These are phyloP conservation scores for Sphaerophoria taeniata DNA, from an alignment of 2,888 invertebrate species.

Conservation along the genomic window DNA sequence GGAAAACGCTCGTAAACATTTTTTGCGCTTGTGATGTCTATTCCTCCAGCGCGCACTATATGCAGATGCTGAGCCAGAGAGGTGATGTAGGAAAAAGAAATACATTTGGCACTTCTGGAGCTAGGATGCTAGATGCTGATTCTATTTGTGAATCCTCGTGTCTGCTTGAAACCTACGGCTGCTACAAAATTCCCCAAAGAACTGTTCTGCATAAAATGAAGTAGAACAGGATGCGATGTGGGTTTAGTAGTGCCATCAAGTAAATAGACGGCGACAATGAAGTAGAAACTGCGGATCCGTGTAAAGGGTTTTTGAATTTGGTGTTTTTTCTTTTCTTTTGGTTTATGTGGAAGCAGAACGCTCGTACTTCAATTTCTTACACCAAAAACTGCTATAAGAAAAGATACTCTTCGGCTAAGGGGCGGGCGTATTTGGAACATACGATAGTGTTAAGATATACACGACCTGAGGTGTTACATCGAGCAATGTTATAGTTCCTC, in stretches of 20 bases:
- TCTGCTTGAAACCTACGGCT: not conserved
- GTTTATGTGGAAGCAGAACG: not conserved
- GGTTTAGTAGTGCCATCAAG: slow-evolving; percentile 74
- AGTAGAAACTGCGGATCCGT: slow-evolving; percentile 71
- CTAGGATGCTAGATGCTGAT: not conserved
- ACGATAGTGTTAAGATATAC: slow-evolving; percentile 57
- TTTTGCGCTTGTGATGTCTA: slow-evolving; percentile 24
- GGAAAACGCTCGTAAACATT: slow-evolving; percentile 20
- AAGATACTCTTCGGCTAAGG: slow-evolving; percentile 5
- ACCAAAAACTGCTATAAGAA: slow-evolving; percentile 1
- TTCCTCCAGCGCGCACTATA: not conserved
- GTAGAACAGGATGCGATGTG: slow-evolving; percentile 72
- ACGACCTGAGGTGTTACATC: slow-evolving; percentile 49
- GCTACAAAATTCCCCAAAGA: slow-evolving; percentile 62
- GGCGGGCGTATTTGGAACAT: slow-evolving; percentile 50
- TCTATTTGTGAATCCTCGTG: not conserved
- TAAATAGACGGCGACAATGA: slow-evolving; percentile 74
- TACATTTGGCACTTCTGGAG: slow-evolving; percentile 60
- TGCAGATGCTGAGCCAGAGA: not conserved
- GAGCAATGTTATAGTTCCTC: slow-evolving; percentile 56
- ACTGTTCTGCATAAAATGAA: slow-evolving; percentile 73
- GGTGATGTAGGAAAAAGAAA: slow-evolving; percentile 37
- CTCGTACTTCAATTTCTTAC: slow-evolving; percentile 30
- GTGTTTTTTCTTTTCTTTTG: slow-evolving; percentile 12
- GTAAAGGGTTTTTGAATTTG: slow-evolving; percentile 51